Percentiles rank a stretch among this genome's conserved stretches.
phyloP scores from a whole-genome alignment of 2,113 vertebrate genomes.

The Melanostigma gelatinosum region DNA sequence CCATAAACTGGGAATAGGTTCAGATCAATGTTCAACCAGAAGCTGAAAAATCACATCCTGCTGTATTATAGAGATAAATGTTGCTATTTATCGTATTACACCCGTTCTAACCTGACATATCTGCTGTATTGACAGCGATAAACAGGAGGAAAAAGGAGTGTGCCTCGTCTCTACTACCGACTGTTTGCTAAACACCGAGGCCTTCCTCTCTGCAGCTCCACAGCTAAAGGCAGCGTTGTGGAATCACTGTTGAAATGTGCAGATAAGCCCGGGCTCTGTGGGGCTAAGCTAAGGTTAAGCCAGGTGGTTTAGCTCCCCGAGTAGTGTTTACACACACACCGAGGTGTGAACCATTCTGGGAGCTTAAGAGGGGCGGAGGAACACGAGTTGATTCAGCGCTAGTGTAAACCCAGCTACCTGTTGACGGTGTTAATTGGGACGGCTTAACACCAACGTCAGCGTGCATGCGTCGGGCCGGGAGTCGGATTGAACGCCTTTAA shows the following conservation, averaged over 20 bases:
- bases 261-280: slow-evolving; percentile 66
- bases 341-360: slow-evolving; percentile 77
- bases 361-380: slow-evolving; percentile 69
- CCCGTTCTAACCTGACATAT: too few relatives aligned
- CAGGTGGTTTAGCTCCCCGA: slow-evolving; percentile 73
- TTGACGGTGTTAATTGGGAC: slow-evolving; percentile 65
- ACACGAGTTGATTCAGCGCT: slow-evolving; percentile 71
- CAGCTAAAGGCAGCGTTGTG: slow-evolving; percentile 43
- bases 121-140: too few relatives aligned
- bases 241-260: slow-evolving; percentile 66
- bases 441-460: slow-evolving; percentile 56
- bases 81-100: too few relatives aligned
- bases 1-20: background rate
- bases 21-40: too few relatives aligned
- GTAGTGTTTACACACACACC: slow-evolving; percentile 76
- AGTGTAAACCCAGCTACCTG: slow-evolving; percentile 70
- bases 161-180: too few relatives aligned
- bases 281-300: slow-evolving; percentile 76
- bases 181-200: slow-evolving; percentile 1
- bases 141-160: too few relatives aligned
- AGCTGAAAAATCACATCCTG: too few relatives aligned
- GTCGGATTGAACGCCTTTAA: slow-evolving; percentile 3
- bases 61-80: too few relatives aligned
- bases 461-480: slow-evolving; percentile 15
- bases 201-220: slow-evolving; percentile 27